These are phyloP conservation scores for Athene cunicularia DNA, from an alignment of 2,113 vertebrate genomes.

Conservation along the genomic window DNA sequence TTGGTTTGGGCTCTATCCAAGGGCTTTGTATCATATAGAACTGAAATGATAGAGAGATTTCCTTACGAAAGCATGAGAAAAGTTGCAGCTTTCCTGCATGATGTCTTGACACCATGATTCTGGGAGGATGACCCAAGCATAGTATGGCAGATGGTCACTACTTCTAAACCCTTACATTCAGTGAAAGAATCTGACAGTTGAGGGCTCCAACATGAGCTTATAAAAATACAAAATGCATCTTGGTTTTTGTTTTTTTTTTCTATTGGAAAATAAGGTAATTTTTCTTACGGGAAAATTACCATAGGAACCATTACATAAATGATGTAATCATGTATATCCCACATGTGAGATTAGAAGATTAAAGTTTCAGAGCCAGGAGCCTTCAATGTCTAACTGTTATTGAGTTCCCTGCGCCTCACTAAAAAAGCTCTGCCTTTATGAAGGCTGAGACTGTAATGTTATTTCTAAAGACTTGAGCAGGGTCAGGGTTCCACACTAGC, in stretches of 20 bases:
- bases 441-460: not conserved
- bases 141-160: not conserved
- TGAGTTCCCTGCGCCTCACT: not conserved
- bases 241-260: not conserved
- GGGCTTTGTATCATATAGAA: not conserved
- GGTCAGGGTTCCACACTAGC: not conserved
- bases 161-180: not conserved
- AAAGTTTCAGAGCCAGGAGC: not conserved
- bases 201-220: not conserved
- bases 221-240: not conserved
- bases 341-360: not conserved
- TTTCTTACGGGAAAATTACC: not conserved
- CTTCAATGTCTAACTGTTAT: not conserved
- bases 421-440: not conserved
- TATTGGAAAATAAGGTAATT: not conserved
- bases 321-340: not conserved
- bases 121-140: fast-evolving
- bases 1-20: not conserved
- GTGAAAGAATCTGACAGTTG: not conserved
- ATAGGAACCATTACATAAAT: not conserved
- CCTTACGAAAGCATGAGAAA: not conserved
- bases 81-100: not conserved
- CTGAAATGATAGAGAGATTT: not conserved
- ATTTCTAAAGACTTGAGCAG: not conserved
- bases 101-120: not conserved